phyloP scores from a whole-genome alignment of 2,113 vertebrate genomes.

The Sitta europaea region DNA sequence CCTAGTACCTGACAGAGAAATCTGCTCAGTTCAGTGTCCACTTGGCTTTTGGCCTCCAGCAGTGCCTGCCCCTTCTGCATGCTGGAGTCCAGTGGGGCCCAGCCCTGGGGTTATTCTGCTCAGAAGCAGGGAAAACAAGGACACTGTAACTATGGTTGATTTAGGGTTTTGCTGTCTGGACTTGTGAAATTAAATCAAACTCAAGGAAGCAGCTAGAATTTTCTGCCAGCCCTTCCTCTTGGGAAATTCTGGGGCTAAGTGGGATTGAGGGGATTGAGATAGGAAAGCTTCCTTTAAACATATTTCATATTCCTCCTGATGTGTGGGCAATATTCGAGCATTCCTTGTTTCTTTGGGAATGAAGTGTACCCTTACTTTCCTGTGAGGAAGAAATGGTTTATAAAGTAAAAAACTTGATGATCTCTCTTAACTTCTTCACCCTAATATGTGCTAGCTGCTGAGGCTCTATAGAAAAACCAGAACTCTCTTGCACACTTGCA shows the following conservation, averaged over 20 bases:
- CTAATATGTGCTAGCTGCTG: background rate
- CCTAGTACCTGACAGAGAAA: background rate
- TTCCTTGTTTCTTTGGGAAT: background rate
- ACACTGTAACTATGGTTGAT: background rate
- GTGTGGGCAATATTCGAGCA: background rate
- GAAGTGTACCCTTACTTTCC: background rate
- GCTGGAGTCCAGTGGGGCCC: background rate
- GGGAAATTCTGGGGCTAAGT: background rate
- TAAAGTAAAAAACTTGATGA: background rate
- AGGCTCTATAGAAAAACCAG: background rate
- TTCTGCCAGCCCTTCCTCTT: slow-evolving; percentile 1
- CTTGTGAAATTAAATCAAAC: slow-evolving; percentile 13
- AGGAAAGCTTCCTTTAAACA: background rate
- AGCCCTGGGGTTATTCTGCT: background rate
- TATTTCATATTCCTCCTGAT: background rate
- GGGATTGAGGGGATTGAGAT: background rate
- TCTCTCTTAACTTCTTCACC: background rate
- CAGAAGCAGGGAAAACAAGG: background rate
- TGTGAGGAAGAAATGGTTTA: background rate
- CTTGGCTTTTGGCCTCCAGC: background rate
- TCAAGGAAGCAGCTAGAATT: slow-evolving; percentile 48
- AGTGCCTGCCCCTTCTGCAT: background rate
- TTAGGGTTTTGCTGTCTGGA: background rate
- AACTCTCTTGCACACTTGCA: background rate
- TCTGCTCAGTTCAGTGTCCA: background rate